Percentiles rank a stretch among this genome's conserved stretches.
phyloP scores from a whole-genome alignment of 1,140 invertebrate species.

The Euborellia annulipes region DNA sequence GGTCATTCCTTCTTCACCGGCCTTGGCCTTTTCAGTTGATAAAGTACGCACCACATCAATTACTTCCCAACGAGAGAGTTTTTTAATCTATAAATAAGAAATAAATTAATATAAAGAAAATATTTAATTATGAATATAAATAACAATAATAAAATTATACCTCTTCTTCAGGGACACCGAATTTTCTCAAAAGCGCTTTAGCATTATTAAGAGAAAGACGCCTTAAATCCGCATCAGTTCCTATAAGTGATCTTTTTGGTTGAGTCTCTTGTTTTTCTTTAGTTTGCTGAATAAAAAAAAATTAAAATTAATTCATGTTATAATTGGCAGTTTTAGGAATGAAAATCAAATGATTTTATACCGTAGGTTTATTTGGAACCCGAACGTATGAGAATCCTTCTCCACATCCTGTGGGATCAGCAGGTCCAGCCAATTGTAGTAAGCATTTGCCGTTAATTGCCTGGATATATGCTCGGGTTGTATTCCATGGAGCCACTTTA shows the following conservation, averaged over 20 bases:
- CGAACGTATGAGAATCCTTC: constrained; percentile 54
- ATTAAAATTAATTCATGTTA: too few relatives aligned
- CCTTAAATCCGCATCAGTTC: constrained; percentile 53
- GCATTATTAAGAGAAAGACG: constrained; percentile 48
- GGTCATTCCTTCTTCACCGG: constrained; percentile 43
- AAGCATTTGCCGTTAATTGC: constrained; percentile 50
- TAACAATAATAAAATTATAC: constrained; percentile 17
- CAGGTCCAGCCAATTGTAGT: constrained; percentile 43
- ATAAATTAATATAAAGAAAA: not conserved
- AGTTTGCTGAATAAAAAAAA: too few relatives aligned
- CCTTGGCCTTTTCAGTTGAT: constrained; percentile 53
- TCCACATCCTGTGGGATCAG: constrained; percentile 45
- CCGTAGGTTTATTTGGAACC: constrained; percentile 42
- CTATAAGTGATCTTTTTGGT: constrained; percentile 49
- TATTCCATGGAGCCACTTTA: constrained; percentile 54
- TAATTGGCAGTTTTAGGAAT: too few relatives aligned
- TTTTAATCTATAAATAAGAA: constrained; percentile 33
- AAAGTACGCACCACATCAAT: constrained; percentile 55
- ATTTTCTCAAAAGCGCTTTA: constrained; percentile 44
- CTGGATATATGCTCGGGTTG: constrained; percentile 46
- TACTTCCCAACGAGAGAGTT: constrained; percentile 49
- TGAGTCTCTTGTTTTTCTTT: constrained; percentile 29
- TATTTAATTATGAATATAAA: too few relatives aligned
- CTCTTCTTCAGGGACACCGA: constrained; percentile 49
- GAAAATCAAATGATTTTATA: not conserved